Evolutionary conservation across 2,113 vertebrate species (phyloP), one percentile per base, ranked within the genome.

Genomic region (Apteryx mantelli): DNA sequence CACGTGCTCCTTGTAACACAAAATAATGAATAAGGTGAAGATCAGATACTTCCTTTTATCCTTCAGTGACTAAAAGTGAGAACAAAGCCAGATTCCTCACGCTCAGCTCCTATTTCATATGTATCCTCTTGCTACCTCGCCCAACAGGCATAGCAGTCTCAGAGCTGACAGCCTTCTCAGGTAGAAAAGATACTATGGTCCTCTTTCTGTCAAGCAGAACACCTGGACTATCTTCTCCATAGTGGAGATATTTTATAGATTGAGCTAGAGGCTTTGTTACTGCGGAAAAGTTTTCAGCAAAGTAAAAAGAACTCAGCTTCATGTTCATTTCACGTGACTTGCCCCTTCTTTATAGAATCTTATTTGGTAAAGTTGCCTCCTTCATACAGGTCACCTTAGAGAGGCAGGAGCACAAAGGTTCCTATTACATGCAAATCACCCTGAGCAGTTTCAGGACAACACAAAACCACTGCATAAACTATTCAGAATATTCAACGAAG

Each of bases 261-360:
- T 68, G 66, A 91, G 64, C 10, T 53, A 66, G 32, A 58, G 19
- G 44, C 32, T 82, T 77, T 82, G 60, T 74, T 79, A 68, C 66
- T 26, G 32, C 40, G 64, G 79, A 38, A 60, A 40, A 63, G 66
- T 25, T 87, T 73, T 66, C 6, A 48, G n/a, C 38, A 36, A 69
- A 80, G 56, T 50, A 68, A 80, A 82, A 60, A 68, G 15, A 82
- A 24, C 30, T 91, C 36, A 16, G 46, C 38, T 73, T 61, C 60
- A 50, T 1, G 0, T 68, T 68, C 74, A 8, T 21, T 30, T 73
- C 24, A 73, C 0, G 1, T 79, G 44, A 71, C 44, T 93, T 40
- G 24, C 50, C 65, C 36, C 18, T n/a, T 58, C 69, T 61, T 61
- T 68, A 55, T 25, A 42, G 30, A 63, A 32, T 68, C 34, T n/a